Base-by-base conservation (phyloP, 1,140 invertebrate genomes). In the Probaryconus sp. region DNA sequence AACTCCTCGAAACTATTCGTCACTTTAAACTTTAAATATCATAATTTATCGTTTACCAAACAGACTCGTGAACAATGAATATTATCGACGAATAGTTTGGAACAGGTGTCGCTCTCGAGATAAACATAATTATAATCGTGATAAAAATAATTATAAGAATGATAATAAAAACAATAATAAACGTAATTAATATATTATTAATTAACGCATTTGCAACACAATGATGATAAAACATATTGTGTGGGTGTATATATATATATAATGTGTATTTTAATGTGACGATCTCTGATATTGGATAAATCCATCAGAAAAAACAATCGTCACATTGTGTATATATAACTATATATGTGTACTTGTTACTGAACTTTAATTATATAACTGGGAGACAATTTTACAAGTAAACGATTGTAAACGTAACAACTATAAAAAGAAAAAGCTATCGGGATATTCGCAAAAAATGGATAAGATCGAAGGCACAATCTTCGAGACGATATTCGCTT, bases 331-430 rank as follows among this genome's bases (percentile, higher is more conserved):
- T 69, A 43, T 63, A 67, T 47, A 48, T 5, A 38, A 1, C 40
- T 30, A 51, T 47, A 40, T 30, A 31, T 30, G 51, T 61, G 47
- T 55, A 45, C 0, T 40, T 61, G 43, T 68, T 37, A 56, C 42
- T 71, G 63, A 71, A 42, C 17, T 24, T 31, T 72, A 72, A 69
- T 76, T 50, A 42, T n/a, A n/a, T 81, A 80, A 77, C 76, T 58
- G 60, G 76, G 72, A 63, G 61, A 81, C 63, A 81, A 79, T 58
- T 82, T 72, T 81, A 84, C 81, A 81, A n/a, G 18, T 80, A 78
- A 78, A 82, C 76, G 74, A 81, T 79, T 67, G 76, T 79, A 43
- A 83, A 74, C 77, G 74, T 80, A 83, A 68, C 65, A 69, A 48
- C 60, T 69, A 73, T 69, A 53, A 71, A 72, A 67, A n/a, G n/a